Base-by-base conservation (phyloP, 1,140 invertebrate species). In the Anoplolepis gracilipes region DNA sequence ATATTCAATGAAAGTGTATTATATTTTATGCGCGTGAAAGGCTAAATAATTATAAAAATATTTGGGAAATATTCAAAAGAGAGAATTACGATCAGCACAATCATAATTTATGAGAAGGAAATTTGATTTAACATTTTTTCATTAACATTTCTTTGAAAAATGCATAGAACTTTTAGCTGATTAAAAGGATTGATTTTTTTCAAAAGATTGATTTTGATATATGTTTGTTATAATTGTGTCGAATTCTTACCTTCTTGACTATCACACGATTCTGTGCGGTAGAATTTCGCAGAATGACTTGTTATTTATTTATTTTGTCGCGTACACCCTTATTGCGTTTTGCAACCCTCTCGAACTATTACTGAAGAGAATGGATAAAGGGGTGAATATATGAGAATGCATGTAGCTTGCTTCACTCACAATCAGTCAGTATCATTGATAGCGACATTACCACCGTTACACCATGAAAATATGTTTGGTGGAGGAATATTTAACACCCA, bases 311-410 rank as follows among this genome's bases (percentile, higher is more conserved):
- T 57, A 16, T 30, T 39, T 36, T n/a, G n/a, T 0, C 33, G 36
- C 53, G 57, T 39, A 36, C 39, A 39, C 61, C 61, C 65, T 39
- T 75, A 75, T 86, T 86, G 84, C 75, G 53, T 81, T 73, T 82
- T 49, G 65, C 84, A 70, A 88, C 87, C 79, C 87, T 88, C 72
- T 88, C 76, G 25, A 88, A 88, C 77, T 64, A n/a, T n/a, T n/a
- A 67, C 39, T 61, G 70, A 86, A 86, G 72, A 86, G 65, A 30
- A 16, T 55, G 42, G 69, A 72, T 61, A 57, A 89, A 61, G 49
- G 79, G 86, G 87, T 87, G 85, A 87, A 88, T 88, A 79, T 65
- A 64, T 62, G 85, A 88, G 70, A 72, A 67, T 55, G 67, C 69
- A 76, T 55, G 57, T 65, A 64, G 73, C 55, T 33, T 75, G n/a